Evolutionary conservation across 37 sponge, comb jelly and placozoan genomes (phyloP).

Genomic region (Bolinopsis microptera): DNA sequence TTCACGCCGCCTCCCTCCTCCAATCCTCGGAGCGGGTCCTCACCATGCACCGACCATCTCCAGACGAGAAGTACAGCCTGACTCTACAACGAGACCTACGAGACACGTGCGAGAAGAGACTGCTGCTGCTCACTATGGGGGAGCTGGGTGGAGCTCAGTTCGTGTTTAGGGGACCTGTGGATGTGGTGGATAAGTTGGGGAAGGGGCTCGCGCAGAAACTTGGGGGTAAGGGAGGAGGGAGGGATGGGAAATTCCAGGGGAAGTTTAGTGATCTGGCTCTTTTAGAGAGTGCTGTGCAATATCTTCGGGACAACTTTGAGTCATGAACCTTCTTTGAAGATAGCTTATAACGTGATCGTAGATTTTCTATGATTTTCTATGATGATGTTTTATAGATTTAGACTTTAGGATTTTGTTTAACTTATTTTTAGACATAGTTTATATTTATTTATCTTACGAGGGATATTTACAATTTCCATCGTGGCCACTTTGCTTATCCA

Average conservation of each 20-base stretch:
- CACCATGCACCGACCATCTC: background rate
- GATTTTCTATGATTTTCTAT: too few species aligned
- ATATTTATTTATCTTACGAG: too few species aligned
- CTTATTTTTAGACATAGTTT: too few species aligned
- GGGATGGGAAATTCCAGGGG: conserved; percentile 89
- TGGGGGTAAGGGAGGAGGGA: conserved; percentile 94
- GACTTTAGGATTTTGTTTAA: too few species aligned
- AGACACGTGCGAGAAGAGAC: conserved; percentile 45
- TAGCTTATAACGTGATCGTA: too few species aligned
- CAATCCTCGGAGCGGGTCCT: background rate
- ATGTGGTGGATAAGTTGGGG: conserved; percentile 5
- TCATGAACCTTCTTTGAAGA: too few species aligned
- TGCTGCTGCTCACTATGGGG: conserved; percentile 42
- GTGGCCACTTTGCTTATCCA: too few species aligned
- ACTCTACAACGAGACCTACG: conserved; percentile 14
- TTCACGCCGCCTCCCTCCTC: conserved; percentile 1
- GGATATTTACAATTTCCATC: too few species aligned
- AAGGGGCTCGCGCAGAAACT: conserved; percentile 77
- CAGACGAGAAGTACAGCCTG: conserved; percentile 34
- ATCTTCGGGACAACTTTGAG: conserved; percentile 52
- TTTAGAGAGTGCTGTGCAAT: conserved; percentile 56
- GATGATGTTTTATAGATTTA: too few species aligned
- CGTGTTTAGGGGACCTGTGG: conserved; percentile 66
- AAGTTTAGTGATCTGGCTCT: conserved; percentile 76
- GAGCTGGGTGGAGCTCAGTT: conserved; percentile 75